Conservation (phyloP, 2,797 vertebrate species). For the Pantherophis vulpinus region DNA sequence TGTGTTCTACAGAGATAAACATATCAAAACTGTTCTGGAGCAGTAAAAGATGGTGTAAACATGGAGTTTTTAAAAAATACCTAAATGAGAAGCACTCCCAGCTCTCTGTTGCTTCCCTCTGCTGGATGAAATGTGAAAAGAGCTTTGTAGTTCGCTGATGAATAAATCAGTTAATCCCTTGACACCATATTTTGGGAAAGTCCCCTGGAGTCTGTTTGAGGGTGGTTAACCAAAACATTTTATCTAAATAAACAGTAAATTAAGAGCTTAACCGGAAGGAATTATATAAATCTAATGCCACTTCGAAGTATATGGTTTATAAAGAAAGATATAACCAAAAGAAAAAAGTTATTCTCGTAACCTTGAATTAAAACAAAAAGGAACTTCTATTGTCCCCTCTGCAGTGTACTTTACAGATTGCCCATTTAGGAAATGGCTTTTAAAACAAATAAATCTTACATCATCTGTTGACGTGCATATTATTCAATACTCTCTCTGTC, state of each 20-base stretch:
- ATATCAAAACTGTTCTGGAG: neutral
- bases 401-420: neutral
- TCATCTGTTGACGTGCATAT: neutral
- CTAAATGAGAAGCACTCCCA: neutral
- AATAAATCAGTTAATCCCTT: neutral
- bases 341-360: neutral
- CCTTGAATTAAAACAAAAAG: neutral
- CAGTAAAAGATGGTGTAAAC: neutral
- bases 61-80: neutral
- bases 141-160: neutral
- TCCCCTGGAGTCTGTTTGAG: neutral
- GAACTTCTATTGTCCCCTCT: neutral
- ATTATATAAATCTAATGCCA: neutral
- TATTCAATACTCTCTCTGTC: neutral
- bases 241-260: neutral
- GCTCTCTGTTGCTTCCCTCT: conserved; percentile 59
- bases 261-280: neutral
- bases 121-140: conserved; percentile 54
- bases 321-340: neutral
- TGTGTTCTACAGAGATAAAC: neutral
- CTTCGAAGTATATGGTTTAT: neutral
- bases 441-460: neutral
- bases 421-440: neutral
- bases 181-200: neutral
- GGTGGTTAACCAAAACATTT: neutral